Percentiles rank a stretch among this genome's conserved stretches.
Conservation (phyloP, 2,113 vertebrate genomes). For the Bucco capensis region DNA sequence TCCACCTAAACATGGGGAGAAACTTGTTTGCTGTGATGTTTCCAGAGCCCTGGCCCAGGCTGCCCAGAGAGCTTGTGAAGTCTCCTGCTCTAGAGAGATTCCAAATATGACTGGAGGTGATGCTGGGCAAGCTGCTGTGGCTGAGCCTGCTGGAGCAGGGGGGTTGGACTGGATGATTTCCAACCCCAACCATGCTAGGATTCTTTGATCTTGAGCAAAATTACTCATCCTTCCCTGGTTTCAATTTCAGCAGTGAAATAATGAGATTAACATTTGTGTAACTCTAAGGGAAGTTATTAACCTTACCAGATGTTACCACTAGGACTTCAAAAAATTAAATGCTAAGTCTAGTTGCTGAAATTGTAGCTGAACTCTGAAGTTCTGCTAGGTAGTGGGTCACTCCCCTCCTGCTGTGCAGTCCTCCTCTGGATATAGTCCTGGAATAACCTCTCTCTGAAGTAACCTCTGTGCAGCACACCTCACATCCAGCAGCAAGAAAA, state of each 20-base stretch:
- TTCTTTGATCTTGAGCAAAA: neutral
- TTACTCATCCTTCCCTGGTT: neutral
- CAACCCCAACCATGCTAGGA: no score
- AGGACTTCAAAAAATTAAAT: neutral
- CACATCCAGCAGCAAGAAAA: neutral
- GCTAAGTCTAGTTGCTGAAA: neutral
- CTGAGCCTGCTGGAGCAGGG: no score
- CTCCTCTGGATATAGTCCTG: neutral
- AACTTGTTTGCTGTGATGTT: no score
- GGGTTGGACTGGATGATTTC: no score
- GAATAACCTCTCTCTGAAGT: neutral
- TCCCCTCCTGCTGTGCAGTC: neutral
- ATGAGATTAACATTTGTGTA: neutral
- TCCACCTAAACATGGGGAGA: no score
- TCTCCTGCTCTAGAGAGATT: no score
- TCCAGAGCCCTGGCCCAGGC: no score
- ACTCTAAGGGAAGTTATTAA: neutral
- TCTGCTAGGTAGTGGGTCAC: neutral
- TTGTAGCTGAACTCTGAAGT: neutral
- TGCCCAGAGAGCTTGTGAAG: no score
- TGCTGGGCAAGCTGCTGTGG: no score
- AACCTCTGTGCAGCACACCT: neutral
- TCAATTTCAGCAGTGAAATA: neutral
- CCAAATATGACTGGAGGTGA: no score
- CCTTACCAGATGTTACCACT: neutral